A percentile compares a stretch with the other conserved stretches of the same genome.
Evolutionary conservation across 2,888 invertebrate species (phyloP).

Genomic region (Polyommatus icarus): DNA sequence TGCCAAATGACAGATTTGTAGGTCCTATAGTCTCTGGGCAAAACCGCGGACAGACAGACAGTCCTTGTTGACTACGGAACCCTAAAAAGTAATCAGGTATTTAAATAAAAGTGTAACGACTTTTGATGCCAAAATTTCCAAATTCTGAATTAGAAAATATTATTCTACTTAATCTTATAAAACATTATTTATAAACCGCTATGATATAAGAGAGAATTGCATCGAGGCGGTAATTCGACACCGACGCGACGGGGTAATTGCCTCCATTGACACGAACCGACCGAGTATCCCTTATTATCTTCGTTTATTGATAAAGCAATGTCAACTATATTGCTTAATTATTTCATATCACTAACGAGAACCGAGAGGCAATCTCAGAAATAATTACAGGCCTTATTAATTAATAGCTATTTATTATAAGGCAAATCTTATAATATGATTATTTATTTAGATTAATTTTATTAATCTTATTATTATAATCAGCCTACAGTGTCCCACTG

Average conservation of each 20-base stretch:
- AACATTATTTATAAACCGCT: not conserved
- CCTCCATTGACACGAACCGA: not conserved
- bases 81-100: too few species aligned
- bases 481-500: too few species aligned
- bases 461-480: too few species aligned
- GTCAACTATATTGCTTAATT: slow-evolving; percentile 21
- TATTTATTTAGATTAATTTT: too few species aligned
- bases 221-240: slow-evolving; percentile 3
- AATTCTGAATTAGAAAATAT: too few species aligned
- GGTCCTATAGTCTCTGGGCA: too few species aligned
- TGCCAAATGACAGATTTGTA: too few species aligned
- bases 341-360: slow-evolving; percentile 30
- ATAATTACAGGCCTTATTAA: not conserved
- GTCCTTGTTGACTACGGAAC: too few species aligned
- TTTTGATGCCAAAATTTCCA: too few species aligned
- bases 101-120: too few species aligned
- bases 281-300: not conserved
- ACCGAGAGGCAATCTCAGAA: not conserved
- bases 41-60: too few species aligned
- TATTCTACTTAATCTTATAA: not conserved
- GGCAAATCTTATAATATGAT: not conserved
- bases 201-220: not conserved
- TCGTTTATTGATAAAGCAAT: slow-evolving; percentile 15
- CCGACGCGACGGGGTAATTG: slow-evolving; percentile 19
- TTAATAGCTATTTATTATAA: not conserved